A percentile compares a stretch with the other conserved stretches of the same genome.
Evolutionary conservation across 2,888 invertebrate species (phyloP).

Genomic region (Platycheirus rosarum): DNA sequence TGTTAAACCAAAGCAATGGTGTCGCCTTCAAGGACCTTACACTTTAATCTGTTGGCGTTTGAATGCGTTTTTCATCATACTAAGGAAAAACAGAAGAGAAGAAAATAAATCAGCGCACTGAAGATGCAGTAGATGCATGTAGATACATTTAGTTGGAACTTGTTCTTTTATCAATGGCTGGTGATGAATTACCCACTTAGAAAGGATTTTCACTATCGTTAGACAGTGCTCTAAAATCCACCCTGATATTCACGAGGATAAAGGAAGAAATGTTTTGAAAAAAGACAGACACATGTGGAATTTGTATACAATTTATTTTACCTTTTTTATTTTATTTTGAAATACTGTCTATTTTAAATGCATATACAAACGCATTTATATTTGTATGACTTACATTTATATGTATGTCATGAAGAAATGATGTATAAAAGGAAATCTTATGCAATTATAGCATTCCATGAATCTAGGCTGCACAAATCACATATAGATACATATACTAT

Average conservation of each 20-base stretch:
- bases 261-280: slow-evolving; percentile 10
- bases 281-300: neutral
- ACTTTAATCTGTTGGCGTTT: slow-evolving; percentile 55
- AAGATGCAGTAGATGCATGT: slow-evolving; percentile 13
- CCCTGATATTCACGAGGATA: slow-evolving; percentile 6
- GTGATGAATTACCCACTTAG: slow-evolving; percentile 47
- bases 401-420: no score
- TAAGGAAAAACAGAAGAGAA: slow-evolving; percentile 9
- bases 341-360: no score
- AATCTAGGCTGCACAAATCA: no score
- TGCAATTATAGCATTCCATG: no score
- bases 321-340: no score
- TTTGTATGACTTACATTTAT: no score
- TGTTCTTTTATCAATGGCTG: slow-evolving; percentile 47
- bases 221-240: neutral
- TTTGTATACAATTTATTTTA: slow-evolving; percentile 19
- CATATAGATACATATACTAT: no score
- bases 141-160: slow-evolving; percentile 12
- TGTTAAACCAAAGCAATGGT: slow-evolving; percentile 30
- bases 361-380: no score
- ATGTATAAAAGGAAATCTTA: no score
- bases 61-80: slow-evolving; percentile 40
- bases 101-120: slow-evolving; percentile 47
- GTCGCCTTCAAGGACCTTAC: slow-evolving; percentile 55
- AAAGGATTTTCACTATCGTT: slow-evolving; percentile 19